phyloP scores from a whole-genome alignment of 2,888 invertebrate genomes.

The Acanthoscelides obtectus region DNA sequence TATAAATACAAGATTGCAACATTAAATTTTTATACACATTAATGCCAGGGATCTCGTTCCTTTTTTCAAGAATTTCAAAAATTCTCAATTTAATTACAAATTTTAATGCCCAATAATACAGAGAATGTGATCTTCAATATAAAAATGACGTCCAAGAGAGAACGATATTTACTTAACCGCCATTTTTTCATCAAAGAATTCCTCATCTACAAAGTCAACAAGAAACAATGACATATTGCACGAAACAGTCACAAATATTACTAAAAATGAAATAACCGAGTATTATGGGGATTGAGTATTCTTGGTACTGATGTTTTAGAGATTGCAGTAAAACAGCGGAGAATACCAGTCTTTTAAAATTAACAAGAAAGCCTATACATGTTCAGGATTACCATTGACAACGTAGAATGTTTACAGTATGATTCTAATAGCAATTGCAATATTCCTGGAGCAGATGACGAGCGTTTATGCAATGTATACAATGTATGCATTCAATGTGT shows the following conservation, averaged over 20 bases:
- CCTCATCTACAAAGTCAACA: constrained; percentile 8
- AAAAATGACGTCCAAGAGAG: too few species aligned
- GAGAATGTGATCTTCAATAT: neutral
- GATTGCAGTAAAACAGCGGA: neutral
- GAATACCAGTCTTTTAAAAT: too few species aligned
- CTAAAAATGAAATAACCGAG: constrained; percentile 8
- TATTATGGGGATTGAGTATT: constrained; percentile 19
- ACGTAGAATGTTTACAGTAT: too few species aligned
- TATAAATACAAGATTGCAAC: constrained; percentile 45
- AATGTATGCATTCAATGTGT: too few species aligned
- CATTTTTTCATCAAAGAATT: neutral
- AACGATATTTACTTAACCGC: too few species aligned
- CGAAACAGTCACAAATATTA: constrained; percentile 13
- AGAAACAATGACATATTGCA: constrained; percentile 25
- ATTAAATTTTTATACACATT: constrained; percentile 44
- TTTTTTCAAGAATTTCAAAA: constrained; percentile 33
- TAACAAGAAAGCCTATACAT: too few species aligned
- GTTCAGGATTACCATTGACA: too few species aligned
- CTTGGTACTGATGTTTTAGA: constrained; percentile 22
- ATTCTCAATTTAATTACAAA: constrained; percentile 19
- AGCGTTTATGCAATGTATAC: too few species aligned
- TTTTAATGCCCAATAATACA: constrained; percentile 13
- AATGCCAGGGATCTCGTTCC: constrained; percentile 50
- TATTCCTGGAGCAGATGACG: too few species aligned
- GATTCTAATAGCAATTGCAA: too few species aligned